Base-by-base conservation (phyloP, 2,113 vertebrate species). In the Isichthys henryi region DNA sequence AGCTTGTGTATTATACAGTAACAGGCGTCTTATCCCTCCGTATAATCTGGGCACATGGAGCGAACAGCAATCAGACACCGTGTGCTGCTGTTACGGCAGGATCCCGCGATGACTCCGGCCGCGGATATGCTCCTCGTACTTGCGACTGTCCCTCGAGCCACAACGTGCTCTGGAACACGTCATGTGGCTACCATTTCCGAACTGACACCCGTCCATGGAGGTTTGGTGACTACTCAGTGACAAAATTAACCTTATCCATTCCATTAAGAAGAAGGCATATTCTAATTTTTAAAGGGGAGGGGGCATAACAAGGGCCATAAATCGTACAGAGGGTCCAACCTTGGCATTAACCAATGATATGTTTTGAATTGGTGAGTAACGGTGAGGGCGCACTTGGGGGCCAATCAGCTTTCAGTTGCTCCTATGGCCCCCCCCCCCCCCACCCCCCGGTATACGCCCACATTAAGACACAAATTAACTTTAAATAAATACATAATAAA, bases 41-140 rank as follows among this genome's bases (percentile, higher is more conserved):
- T 90, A 87, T 19, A 58, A 87, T 87, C 89, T 84, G 62, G 87
- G 90, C 74, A 46, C 45, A 48, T 50, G 74, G 62, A 90, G 90
- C 90, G 86, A 90, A 91, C 58, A 88, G 87, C 50, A 86, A 91
- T 89, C 89, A 90, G 90, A 90, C 90, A 74, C 80, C 88, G 88
- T 45, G 86, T n/a, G 27, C 88, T 27, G 46, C 53, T n/a, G 53
- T 15, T 46, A 83, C 10, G 7, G 50, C 31, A 15, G 35, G 43
- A 43, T 11, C n/a, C 89, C 62, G 15, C 46, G 53, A 90, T 90
- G 87, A 87, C 89, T 82, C 35, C 11, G 87, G 87, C 27, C 5
- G 31, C 8, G 21, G 62, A 77, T 31, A 87, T 31, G 23, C 3
- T 58, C 53, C 35, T 45, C 39, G n/a, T 50, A 86, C 62, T 21